These are phyloP conservation scores for Tokudaia muenninki DNA, from an alignment of 2,797 vertebrate genomes.

Conservation along the genomic window DNA sequence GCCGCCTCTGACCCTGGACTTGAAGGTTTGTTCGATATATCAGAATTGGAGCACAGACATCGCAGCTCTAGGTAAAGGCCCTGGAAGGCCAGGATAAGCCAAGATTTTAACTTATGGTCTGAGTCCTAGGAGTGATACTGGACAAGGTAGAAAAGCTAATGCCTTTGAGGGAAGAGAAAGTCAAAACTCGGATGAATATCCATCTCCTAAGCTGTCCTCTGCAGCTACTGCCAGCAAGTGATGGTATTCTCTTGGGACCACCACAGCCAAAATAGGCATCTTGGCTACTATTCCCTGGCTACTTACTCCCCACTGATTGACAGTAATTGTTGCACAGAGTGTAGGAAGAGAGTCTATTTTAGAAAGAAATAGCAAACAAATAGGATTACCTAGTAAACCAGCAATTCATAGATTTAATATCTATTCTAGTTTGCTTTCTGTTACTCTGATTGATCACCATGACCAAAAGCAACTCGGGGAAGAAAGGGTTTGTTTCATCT, in stretches of 20 bases:
- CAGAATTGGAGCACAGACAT: neutral
- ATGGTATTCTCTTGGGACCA: constrained; percentile 23
- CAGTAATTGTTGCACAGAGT: neutral
- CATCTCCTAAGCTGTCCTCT: constrained; percentile 5
- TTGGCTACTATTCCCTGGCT: constrained; percentile 48
- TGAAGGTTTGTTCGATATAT: neutral
- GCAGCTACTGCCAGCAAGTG: neutral
- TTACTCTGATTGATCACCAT: neutral
- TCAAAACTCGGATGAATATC: neutral
- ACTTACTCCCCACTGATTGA: constrained; percentile 29
- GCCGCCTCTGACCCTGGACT: constrained; percentile 13
- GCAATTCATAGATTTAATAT: constrained; percentile 17
- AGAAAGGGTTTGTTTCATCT: neutral
- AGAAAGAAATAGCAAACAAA: constrained; percentile 45
- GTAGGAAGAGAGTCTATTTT: constrained; percentile 34
- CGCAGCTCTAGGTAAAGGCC: neutral
- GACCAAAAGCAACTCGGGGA: neutral
- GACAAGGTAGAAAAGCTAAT: constrained; percentile 19
- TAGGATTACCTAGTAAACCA: constrained; percentile 9
- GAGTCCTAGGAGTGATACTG: neutral
- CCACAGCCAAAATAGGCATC: constrained; percentile 52
- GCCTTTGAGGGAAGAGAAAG: constrained; percentile 9
- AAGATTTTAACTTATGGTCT: neutral
- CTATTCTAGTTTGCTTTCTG: neutral
- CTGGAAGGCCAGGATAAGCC: neutral